A percentile compares a stretch with the other conserved stretches of the same genome.
phyloP scores from a whole-genome alignment of 2,113 vertebrate species.

The Cyphomyrus plagiostoma region DNA sequence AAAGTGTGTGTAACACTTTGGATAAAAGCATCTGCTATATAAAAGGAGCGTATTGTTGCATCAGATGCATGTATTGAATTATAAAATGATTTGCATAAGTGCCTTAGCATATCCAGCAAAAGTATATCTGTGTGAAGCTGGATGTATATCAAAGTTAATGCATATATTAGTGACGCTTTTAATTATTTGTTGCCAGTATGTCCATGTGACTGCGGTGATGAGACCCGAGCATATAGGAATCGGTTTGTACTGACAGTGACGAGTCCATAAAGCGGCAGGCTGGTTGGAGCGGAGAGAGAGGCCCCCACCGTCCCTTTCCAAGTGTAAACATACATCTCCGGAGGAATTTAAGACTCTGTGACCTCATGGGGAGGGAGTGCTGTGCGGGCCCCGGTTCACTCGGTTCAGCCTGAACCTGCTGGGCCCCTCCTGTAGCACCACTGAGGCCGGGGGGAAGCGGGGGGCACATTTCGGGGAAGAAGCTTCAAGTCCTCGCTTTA shows the following conservation, averaged over 20 bases:
- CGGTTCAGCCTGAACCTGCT: conserved; percentile 9
- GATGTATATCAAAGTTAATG: neutral
- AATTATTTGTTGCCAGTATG: neutral
- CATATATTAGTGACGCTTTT: neutral
- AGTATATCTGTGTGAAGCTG: neutral
- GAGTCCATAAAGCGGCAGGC: neutral
- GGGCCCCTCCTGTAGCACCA: neutral
- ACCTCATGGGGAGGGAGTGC: neutral
- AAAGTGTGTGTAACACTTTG: neutral
- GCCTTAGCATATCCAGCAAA: neutral
- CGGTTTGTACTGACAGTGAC: neutral
- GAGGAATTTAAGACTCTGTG: conserved; percentile 20
- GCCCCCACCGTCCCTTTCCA: neutral
- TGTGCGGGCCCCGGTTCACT: conserved; percentile 2
- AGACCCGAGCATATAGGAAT: neutral
- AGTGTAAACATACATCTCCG: conserved; percentile 23
- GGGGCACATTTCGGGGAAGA: neutral
- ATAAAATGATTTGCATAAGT: neutral
- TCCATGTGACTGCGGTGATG: neutral
- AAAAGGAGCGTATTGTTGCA: neutral
- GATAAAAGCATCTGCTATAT: neutral
- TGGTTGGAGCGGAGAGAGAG: neutral
- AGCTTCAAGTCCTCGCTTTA: neutral
- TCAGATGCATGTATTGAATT: neutral
- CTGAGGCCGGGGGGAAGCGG: neutral